phyloP scores from a whole-genome alignment of 1,140 invertebrate genomes.

The Lepidostoma basale region DNA sequence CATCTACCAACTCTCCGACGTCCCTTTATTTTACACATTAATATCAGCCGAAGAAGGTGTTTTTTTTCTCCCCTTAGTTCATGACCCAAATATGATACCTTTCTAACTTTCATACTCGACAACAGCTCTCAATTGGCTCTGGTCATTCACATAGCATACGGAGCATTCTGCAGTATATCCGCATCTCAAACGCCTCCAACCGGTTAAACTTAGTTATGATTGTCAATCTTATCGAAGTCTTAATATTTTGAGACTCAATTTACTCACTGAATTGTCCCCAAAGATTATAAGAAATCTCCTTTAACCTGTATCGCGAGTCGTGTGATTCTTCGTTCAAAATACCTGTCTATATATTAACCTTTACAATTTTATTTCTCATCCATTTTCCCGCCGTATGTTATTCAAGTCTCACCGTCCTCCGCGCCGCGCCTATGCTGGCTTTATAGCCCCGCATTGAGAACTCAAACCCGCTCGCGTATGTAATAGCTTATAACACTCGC shows the following conservation, averaged over 20 bases:
- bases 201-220: no score
- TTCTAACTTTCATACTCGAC: no score
- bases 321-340: slow-evolving; percentile 13
- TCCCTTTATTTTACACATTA: no score
- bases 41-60: no score
- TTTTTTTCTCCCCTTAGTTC: no score
- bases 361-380: slow-evolving; percentile 30
- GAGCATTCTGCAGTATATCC: no score
- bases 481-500: slow-evolving; percentile 39
- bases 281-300: slow-evolving; percentile 20
- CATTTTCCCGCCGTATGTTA: slow-evolving; percentile 30
- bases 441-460: slow-evolving; percentile 39
- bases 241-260: neutral
- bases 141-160: no score
- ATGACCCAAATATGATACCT: no score
- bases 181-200: no score
- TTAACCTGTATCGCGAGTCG: neutral
- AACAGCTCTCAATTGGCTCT: no score
- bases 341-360: slow-evolving; percentile 31
- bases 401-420: neutral
- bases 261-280: slow-evolving; percentile 8
- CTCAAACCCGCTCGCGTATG: slow-evolving; percentile 28
- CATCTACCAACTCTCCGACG: no score
- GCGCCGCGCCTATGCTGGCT: slow-evolving; percentile 24
- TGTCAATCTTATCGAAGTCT: no score